Evolutionary conservation across 2,888 invertebrate species (phyloP).

Genomic region (Yponomeuta sedellus): DNA sequence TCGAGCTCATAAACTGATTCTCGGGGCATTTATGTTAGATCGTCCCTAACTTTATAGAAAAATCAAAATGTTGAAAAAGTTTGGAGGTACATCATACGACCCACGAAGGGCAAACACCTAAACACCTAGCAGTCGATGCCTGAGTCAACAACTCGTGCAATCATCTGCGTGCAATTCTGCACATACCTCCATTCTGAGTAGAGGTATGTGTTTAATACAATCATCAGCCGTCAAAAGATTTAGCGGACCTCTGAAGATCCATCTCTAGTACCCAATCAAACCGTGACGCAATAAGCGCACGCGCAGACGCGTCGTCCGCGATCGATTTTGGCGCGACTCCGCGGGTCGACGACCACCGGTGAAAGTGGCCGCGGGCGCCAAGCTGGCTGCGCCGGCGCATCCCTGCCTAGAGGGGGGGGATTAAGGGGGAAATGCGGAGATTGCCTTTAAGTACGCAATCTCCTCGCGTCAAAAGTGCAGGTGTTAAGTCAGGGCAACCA

Average conservation of each 20-base stretch:
- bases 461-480: background rate
- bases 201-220: no score
- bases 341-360: conserved; percentile 47
- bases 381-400: conserved; percentile 43
- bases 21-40: no score
- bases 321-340: conserved; percentile 52
- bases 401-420: conserved; percentile 9
- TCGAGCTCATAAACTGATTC: no score
- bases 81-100: no score
- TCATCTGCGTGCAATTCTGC: no score
- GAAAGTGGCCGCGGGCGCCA: conserved; percentile 66
- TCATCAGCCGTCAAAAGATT: background rate
- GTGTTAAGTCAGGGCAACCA: background rate
- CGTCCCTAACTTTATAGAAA: no score
- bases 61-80: no score
- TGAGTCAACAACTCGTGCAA: no score
- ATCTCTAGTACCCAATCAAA: background rate
- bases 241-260: background rate
- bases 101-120: no score
- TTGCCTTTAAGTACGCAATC: no score
- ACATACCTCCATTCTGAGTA: no score
- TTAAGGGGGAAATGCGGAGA: background rate
- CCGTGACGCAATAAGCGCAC: conserved; percentile 21
- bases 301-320: conserved; percentile 23
- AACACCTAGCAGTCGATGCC: no score